phyloP scores from a whole-genome alignment of 2,888 invertebrate genomes.

The Chrysotoxum bicinctum region DNA sequence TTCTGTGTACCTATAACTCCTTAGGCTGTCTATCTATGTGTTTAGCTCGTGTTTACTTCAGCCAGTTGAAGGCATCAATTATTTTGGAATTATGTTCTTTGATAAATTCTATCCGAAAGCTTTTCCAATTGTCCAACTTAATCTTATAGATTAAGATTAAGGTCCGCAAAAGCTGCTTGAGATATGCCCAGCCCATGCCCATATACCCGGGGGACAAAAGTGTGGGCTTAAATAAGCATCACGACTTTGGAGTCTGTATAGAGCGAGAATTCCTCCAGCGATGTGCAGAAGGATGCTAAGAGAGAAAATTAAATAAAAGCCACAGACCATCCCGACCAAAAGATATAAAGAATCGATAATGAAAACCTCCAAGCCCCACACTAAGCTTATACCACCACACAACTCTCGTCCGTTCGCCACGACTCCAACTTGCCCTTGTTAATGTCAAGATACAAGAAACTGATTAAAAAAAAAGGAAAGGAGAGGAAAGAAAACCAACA shows the following conservation, averaged over 20 bases:
- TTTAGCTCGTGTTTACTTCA: not conserved
- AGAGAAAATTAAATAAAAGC: slow-evolving; percentile 69
- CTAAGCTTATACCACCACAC: not conserved
- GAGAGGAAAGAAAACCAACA: not conserved
- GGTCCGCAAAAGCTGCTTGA: slow-evolving; percentile 29
- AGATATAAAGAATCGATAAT: slow-evolving; percentile 68
- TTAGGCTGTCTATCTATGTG: not conserved
- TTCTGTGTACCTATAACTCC: not conserved
- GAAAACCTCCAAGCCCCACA: slow-evolving; percentile 44
- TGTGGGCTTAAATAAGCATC: not conserved
- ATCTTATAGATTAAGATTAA: slow-evolving; percentile 58
- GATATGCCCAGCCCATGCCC: not conserved
- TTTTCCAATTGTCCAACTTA: slow-evolving; percentile 53
- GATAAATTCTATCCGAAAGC: slow-evolving; percentile 54
- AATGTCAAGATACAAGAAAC: slow-evolving; percentile 70
- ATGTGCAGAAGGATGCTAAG: slow-evolving; percentile 23
- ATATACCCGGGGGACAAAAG: not conserved
- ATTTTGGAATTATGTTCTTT: slow-evolving; percentile 63
- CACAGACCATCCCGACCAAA: slow-evolving; percentile 52
- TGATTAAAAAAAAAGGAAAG: slow-evolving; percentile 62
- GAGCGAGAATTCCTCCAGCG: not conserved
- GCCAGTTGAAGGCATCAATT: slow-evolving; percentile 57
- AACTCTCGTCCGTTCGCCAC: not conserved
- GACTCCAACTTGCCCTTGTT: slow-evolving; percentile 61
- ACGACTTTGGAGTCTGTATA: not conserved